Percentiles rank a stretch among this genome's conserved stretches.
phyloP scores from a whole-genome alignment of 2,113 vertebrate genomes.

The Sula dactylatra region DNA sequence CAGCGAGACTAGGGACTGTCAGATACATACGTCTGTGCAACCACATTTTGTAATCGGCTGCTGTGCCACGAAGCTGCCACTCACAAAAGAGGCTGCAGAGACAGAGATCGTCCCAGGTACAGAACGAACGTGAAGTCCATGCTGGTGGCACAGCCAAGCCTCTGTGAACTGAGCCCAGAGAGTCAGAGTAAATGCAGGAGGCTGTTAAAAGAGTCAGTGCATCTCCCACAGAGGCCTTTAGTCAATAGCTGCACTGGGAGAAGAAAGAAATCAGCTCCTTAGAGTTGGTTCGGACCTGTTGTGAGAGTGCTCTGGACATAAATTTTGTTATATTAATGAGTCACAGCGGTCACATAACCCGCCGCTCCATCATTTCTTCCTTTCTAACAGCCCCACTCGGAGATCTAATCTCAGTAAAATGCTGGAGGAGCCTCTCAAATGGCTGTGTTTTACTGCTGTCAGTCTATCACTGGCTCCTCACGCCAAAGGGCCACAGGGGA shows the following conservation, averaged over 20 bases:
- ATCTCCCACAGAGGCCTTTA: slow-evolving; percentile 10
- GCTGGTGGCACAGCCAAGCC: neutral
- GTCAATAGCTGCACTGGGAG: neutral
- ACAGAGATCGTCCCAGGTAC: neutral
- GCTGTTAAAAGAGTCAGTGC: neutral
- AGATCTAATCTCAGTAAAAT: slow-evolving; percentile 60
- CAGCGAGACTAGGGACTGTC: neutral
- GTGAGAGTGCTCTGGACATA: slow-evolving; percentile 8
- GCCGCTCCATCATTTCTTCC: neutral
- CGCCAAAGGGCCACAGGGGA: neutral
- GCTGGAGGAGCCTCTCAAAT: slow-evolving; percentile 43
- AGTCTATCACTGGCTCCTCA: neutral
- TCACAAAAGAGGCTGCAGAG: neutral
- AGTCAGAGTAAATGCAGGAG: neutral
- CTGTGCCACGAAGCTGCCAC: neutral
- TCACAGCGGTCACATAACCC: slow-evolving; percentile 10
- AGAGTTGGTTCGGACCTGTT: neutral
- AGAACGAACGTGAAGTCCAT: neutral
- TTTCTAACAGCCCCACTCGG: slow-evolving; percentile 22
- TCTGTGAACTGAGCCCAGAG: accelerated
- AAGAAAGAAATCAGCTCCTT: slow-evolving; percentile 13
- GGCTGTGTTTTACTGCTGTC: slow-evolving; percentile 31
- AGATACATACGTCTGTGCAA: neutral
- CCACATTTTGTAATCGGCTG: slow-evolving; percentile 2
- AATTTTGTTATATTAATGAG: slow-evolving; percentile 65